These are phyloP conservation scores for Camponotus vicinus DNA, from an alignment of 1,140 invertebrate species.

Conservation along the genomic window DNA sequence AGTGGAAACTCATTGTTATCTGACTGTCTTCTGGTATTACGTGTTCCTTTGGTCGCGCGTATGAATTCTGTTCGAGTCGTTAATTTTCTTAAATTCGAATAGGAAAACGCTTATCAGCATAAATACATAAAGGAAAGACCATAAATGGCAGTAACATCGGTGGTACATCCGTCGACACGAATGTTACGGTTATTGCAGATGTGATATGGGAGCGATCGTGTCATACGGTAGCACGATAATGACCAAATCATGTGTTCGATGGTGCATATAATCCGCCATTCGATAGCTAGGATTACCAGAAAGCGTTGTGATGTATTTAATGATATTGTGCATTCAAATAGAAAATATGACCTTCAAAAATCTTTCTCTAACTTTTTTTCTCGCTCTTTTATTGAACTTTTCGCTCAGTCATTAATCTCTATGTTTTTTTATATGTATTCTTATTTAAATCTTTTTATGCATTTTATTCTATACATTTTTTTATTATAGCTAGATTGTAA, in stretches of 20 bases:
- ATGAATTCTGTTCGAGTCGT: neutral
- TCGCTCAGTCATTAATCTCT: neutral
- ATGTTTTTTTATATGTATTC: neutral
- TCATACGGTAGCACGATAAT: constrained; percentile 26
- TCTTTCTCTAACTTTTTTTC: neutral
- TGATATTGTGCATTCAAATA: neutral
- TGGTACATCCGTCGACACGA: constrained; percentile 23
- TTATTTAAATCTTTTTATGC: neutral
- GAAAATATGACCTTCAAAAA: constrained; percentile 17
- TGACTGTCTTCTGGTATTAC: neutral
- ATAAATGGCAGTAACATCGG: constrained; percentile 31
- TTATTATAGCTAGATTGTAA: neutral
- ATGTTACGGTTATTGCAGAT: constrained; percentile 42
- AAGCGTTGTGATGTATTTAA: constrained; percentile 31
- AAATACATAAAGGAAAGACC: constrained; percentile 28
- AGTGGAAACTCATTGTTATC: constrained; percentile 11
- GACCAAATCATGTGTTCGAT: constrained; percentile 45
- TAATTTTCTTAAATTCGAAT: constrained; percentile 22
- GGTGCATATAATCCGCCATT: constrained; percentile 37
- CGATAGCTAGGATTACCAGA: constrained; percentile 3
- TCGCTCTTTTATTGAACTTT: neutral
- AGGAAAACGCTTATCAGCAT: constrained; percentile 17
- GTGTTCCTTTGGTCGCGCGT: neutral
- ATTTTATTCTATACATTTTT: neutral
- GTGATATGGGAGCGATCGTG: constrained; percentile 28